These are phyloP conservation scores for Aphaenogaster ashmeadi DNA, from an alignment of 1,140 invertebrate species.

Conservation along the genomic window DNA sequence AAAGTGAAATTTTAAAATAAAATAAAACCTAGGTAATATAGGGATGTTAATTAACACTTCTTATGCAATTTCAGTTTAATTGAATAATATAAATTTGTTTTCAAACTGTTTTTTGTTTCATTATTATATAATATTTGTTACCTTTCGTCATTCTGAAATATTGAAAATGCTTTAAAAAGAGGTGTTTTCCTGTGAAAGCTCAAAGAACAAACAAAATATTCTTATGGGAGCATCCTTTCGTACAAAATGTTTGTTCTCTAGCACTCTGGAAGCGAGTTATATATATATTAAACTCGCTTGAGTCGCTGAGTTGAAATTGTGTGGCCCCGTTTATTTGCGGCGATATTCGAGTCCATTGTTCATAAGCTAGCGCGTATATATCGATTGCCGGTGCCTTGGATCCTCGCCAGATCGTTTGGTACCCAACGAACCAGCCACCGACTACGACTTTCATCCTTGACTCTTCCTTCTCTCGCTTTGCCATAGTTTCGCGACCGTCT, in stretches of 20 bases:
- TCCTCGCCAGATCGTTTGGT: conserved; percentile 73
- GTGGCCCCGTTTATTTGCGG: conserved; percentile 58
- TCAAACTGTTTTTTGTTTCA: not conserved
- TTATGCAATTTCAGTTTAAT: not conserved
- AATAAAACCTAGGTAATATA: not conserved
- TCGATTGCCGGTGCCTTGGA: conserved; percentile 78
- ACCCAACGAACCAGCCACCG: conserved; percentile 36
- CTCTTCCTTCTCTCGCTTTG: conserved; percentile 25
- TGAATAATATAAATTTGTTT: not conserved
- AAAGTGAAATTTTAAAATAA: not conserved
- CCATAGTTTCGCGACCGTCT: not conserved
- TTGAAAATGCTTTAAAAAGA: not conserved
- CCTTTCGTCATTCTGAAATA: not conserved
- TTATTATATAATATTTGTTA: not conserved
- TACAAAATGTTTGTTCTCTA: conserved; percentile 31
- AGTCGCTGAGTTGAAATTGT: conserved; percentile 39
- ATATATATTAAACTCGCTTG: conserved; percentile 50
- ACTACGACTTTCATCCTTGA: conserved; percentile 60
- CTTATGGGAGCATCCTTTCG: conserved; percentile 17
- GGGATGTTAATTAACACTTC: not conserved
- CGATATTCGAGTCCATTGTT: conserved; percentile 71
- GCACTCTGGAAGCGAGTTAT: not conserved
- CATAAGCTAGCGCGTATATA: conserved; percentile 69
- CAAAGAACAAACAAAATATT: conserved; percentile 35
- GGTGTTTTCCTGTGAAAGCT: not conserved